A percentile compares a stretch with the other conserved stretches of the same genome.
Conservation (phyloP, 2,888 invertebrate genomes). For the Slavum lentiscoides region DNA sequence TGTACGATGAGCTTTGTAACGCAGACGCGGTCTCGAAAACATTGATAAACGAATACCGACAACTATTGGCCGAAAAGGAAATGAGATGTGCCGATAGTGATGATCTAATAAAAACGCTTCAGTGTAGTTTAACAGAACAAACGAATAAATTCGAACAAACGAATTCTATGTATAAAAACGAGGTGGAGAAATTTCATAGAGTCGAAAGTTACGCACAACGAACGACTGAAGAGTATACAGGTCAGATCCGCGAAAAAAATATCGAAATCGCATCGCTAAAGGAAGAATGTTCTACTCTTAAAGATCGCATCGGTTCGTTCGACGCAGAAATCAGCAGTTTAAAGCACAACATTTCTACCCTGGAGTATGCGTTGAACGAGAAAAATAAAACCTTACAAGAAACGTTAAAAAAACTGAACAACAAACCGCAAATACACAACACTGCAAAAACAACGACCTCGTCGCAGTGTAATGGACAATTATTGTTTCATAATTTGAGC, state of each 20-base stretch:
- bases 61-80: not conserved
- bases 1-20: not conserved
- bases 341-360: not conserved
- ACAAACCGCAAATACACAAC: not conserved
- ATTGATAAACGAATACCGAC: not conserved
- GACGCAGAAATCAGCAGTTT: not conserved
- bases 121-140: constrained; percentile 6
- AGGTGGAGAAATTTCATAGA: not conserved
- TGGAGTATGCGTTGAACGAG: not conserved
- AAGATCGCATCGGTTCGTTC: not conserved
- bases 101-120: not conserved
- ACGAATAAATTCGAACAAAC: not conserved
- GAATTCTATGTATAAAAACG: not conserved
- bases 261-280: not conserved
- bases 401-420: not conserved
- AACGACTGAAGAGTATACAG: constrained; percentile 2
- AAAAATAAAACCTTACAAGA: constrained; percentile 20
- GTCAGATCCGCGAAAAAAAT: not conserved
- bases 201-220: not conserved
- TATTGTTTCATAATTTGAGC: not conserved
- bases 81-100: not conserved
- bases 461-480: not conserved
- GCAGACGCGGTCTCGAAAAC: not conserved
- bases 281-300: not conserved
- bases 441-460: not conserved